A percentile compares a stretch with the other conserved stretches of the same genome.
Conservation (phyloP, 2,888 invertebrate species). For the Chrysina gloriosa region DNA sequence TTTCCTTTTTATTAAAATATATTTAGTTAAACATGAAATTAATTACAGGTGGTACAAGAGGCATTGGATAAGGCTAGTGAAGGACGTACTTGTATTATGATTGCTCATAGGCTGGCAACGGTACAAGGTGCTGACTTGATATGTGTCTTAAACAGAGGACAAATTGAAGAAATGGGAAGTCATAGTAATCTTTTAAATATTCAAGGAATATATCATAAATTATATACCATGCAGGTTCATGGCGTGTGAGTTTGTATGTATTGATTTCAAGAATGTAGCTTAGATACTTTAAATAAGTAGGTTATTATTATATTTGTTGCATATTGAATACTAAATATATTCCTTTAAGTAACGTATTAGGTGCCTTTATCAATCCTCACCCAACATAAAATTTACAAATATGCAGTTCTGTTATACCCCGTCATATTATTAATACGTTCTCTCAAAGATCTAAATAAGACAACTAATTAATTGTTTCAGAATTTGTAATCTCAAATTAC, state of each 20-base stretch:
- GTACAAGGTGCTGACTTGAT: constrained; percentile 84
- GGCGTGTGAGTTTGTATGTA: constrained; percentile 23
- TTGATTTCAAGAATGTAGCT: too few species aligned
- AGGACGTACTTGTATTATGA: constrained; percentile 86
- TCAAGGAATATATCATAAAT: constrained; percentile 73
- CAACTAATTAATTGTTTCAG: too few species aligned
- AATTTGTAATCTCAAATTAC: too few species aligned
- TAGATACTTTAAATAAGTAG: too few species aligned
- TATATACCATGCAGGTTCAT: constrained; percentile 64
- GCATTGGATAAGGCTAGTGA: constrained; percentile 84
- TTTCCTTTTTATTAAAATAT: background rate
- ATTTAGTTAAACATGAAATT: background rate
- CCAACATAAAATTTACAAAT: too few species aligned
- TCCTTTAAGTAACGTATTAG: too few species aligned
- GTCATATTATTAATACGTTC: too few species aligned
- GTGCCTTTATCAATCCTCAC: too few species aligned
- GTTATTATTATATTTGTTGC: too few species aligned
- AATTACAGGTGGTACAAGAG: constrained; percentile 81
- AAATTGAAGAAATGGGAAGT: constrained; percentile 77
- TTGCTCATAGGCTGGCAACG: constrained; percentile 88
- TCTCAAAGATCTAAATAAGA: too few species aligned
- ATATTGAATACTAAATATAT: too few species aligned
- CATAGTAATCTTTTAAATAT: constrained; percentile 74
- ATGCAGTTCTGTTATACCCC: too few species aligned
- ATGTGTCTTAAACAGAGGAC: constrained; percentile 78